A percentile compares a stretch with the other conserved stretches of the same genome.
phyloP scores from a whole-genome alignment of 2,113 vertebrate genomes.

The Carassius auratus region DNA sequence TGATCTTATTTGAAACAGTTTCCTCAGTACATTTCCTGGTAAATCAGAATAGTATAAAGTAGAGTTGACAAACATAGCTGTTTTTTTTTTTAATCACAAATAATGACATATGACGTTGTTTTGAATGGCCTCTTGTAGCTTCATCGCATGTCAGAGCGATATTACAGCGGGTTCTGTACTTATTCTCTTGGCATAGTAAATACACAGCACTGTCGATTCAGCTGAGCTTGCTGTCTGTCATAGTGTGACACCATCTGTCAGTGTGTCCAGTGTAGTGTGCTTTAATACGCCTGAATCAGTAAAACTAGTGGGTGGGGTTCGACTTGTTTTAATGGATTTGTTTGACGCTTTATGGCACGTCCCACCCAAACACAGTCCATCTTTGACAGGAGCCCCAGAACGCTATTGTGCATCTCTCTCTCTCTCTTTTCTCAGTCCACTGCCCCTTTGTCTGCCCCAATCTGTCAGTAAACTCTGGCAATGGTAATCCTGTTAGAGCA shows the following conservation, averaged over 20 bases:
- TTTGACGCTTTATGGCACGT: background rate
- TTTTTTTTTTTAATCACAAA: background rate
- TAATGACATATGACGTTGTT: background rate
- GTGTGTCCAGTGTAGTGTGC: background rate
- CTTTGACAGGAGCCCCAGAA: background rate
- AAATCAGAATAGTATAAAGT: background rate
- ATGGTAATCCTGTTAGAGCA: conserved; percentile 46
- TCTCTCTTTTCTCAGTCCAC: background rate
- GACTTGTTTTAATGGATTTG: background rate
- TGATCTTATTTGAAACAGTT: background rate
- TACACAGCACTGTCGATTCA: background rate
- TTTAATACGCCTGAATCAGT: background rate
- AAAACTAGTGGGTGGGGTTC: conserved; percentile 4
- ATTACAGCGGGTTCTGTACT: background rate
- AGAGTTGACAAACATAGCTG: background rate
- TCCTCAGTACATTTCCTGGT: background rate
- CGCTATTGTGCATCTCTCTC: background rate
- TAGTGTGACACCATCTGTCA: conserved; percentile 31
- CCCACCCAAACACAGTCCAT: background rate
- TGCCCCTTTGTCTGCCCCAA: conserved; percentile 11
- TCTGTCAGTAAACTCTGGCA: conserved; percentile 35
- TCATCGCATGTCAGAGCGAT: background rate
- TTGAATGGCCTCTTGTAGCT: background rate
- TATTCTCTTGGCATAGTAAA: conserved; percentile 7
- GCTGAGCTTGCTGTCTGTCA: conserved; percentile 9